phyloP scores from a whole-genome alignment of 1,140 invertebrate species.

The Sogatella furcifera region DNA sequence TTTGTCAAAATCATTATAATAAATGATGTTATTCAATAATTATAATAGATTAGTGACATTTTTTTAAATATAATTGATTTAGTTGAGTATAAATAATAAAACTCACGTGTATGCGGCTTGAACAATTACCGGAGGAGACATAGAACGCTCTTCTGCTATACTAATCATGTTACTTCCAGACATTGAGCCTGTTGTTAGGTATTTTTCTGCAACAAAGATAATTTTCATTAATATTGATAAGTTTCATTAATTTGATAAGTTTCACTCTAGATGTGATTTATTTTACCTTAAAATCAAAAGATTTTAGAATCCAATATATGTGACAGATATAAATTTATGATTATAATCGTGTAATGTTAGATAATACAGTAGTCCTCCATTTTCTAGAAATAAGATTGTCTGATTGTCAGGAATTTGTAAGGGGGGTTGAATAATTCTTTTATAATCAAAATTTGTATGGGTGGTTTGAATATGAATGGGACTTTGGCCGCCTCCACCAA shows the following conservation, averaged over 20 bases:
- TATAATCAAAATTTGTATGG: too few relatives aligned
- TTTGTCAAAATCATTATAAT: too few relatives aligned
- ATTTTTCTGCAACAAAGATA: neutral
- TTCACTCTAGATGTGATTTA: neutral
- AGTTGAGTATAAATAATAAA: neutral
- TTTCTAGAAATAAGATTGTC: neutral
- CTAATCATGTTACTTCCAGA: neutral
- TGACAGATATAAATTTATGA: too few relatives aligned
- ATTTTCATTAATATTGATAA: neutral
- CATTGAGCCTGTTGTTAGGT: neutral
- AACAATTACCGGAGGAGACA: slow-evolving; percentile 4
- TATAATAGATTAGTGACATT: too few relatives aligned
- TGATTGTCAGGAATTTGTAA: too few relatives aligned
- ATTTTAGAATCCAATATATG: neutral
- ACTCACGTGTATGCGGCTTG: slow-evolving; percentile 1
- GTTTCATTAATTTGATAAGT: neutral
- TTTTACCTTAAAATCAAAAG: neutral
- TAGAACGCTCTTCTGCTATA: slow-evolving; percentile 4
- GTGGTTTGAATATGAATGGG: too few relatives aligned
- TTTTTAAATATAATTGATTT: too few relatives aligned
- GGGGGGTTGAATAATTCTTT: too few relatives aligned
- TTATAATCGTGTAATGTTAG: too few relatives aligned
- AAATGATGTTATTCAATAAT: too few relatives aligned
- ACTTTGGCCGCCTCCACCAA: too few relatives aligned
- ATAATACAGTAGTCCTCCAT: neutral